phyloP scores from a whole-genome alignment of 2,113 vertebrate genomes.

The Laticauda laticaudata region DNA sequence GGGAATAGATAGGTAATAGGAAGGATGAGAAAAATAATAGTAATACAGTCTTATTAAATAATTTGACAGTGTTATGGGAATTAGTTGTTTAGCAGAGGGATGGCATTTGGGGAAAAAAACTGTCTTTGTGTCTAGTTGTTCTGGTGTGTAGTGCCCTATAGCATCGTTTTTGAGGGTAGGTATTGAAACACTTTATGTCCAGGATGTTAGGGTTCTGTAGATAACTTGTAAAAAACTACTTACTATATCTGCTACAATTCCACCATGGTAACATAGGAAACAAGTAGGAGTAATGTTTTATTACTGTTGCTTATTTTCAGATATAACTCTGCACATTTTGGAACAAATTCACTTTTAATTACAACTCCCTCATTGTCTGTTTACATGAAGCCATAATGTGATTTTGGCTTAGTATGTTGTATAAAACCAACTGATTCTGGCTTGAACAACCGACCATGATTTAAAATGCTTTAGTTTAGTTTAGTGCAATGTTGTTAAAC shows the following conservation, averaged over 20 bases:
- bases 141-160: too few relatives aligned
- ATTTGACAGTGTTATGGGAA: too few relatives aligned
- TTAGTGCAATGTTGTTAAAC: not conserved
- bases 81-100: too few relatives aligned
- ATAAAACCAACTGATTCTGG: not conserved
- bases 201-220: too few relatives aligned
- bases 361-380: not conserved
- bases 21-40: too few relatives aligned
- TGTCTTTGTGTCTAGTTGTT: too few relatives aligned
- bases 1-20: too few relatives aligned
- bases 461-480: not conserved
- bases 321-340: not conserved
- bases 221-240: too few relatives aligned
- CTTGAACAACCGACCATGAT: not conserved
- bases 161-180: too few relatives aligned
- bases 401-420: not conserved
- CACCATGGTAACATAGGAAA: not conserved
- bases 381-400: not conserved
- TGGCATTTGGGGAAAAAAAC: too few relatives aligned
- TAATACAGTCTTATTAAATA: too few relatives aligned
- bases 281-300: not conserved
- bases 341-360: slow-evolving; percentile 25
- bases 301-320: not conserved
- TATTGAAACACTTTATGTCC: too few relatives aligned
- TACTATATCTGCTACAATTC: not conserved